Conservation (phyloP, 35 echinoderm and acorn worm genomes). For the Lytechinus variegatus region DNA sequence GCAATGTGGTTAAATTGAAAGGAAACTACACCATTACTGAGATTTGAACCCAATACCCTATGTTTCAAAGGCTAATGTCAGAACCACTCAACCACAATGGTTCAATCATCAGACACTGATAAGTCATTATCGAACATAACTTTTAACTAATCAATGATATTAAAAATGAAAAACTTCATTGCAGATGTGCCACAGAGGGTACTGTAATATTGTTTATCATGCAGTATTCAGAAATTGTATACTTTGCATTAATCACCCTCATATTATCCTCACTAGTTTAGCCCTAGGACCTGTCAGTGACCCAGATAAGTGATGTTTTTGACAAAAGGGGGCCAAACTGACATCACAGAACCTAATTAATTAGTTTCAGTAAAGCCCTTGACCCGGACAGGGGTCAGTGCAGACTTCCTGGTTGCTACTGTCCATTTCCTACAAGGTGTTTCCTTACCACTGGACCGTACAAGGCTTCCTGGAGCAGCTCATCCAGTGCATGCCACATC, state of each 20-base stretch:
- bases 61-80: too few species aligned
- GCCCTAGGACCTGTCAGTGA: neutral
- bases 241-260: neutral
- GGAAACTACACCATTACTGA: too few species aligned
- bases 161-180: too few species aligned
- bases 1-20: too few species aligned
- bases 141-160: too few species aligned
- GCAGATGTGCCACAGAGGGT: too few species aligned
- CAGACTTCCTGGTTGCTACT: neutral
- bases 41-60: too few species aligned
- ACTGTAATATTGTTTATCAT: neutral
- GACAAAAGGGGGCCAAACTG: conserved; percentile 11
- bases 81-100: too few species aligned
- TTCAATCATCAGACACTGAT: too few species aligned
- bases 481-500: neutral
- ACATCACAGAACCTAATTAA: conserved; percentile 34
- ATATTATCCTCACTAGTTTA: neutral
- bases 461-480: neutral
- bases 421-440: neutral
- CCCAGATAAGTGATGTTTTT: neutral
- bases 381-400: neutral
- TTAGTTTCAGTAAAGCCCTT: neutral
- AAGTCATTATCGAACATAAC: too few species aligned
- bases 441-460: neutral
- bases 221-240: neutral